Evolutionary conservation across 2,113 vertebrate species (phyloP), one percentile per base, ranked within the genome.

Genomic region (Xiphophorus hellerii): DNA sequence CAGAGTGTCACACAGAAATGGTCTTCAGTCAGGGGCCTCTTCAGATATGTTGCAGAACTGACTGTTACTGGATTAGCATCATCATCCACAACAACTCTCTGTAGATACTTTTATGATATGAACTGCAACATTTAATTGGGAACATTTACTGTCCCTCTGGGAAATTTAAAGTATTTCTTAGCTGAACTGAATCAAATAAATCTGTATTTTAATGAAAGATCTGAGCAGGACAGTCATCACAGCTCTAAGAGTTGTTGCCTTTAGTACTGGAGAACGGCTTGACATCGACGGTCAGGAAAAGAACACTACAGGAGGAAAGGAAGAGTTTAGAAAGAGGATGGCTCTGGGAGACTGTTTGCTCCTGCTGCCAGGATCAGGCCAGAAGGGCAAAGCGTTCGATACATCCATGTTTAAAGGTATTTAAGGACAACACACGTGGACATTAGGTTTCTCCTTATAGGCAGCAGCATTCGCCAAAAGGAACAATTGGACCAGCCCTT

Each of bases 201-300:
- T 35, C 33, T 35, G 33, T 35, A 37, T 37, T 37, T 44, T 0
- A 44, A 17, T 44, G 17, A 15, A 17, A 44, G 35, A 35, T 35
- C 66, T 2, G 75, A 62, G 82, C 71, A 71, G 76, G 78, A 80
- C 71, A 65, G 68, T 80, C 75, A 76, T 81, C 74, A 30, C 65
- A 65, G 75, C 78, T 86, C 77, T 75, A 67, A 85, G 60, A 72
- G 78, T 82, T 78, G 78, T 20, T 70, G 71, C 88, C 77, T 78
- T 3, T 17, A 33, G 66, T 72, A 85, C 73, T 62, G 78, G 73
- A 73, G 63, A 82, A 80, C 63, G 74, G 74, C 68, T 67, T 76
- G 84, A 84, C 84, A 86, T 89, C 90, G 89, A 82, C 29, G 30
- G 71, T 81, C 78, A 61, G 82, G 86, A 89, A 87, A 69, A 28